Evolutionary conservation across 1,140 invertebrate genomes (phyloP), one percentile per base, ranked within the genome.

Genomic region (Zaprionus davidi): DNA sequence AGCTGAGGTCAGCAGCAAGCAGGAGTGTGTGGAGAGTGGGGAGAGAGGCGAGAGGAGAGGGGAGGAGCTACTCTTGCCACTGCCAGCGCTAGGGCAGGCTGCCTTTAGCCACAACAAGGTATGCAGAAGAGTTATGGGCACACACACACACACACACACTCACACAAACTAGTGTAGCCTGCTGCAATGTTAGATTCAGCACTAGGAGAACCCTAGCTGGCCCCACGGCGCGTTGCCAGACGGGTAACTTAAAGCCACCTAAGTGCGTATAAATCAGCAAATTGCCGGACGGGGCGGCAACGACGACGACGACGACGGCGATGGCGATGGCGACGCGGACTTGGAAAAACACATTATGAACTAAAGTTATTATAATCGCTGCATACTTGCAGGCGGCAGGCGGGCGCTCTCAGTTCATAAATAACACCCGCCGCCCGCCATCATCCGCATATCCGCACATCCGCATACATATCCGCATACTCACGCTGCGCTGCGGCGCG

Each of bases 321-420:
- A 36, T 58, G 49, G 20, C 12, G 49, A 56, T 15, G n/a, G 13
- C 34, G 49, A 63, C 36, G 72, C 67, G 55, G 22, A 36, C 63
- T 46, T 46, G n/a, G 41, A 68, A 82, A 82, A 82, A 79, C 81
- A 82, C 81, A 82, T 82, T 82, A 82, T 82, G 79, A 83, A 81
- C 81, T 82, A 79, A 82, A 82, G 81, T 82, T 82, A 82, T 82
- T 82, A 82, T 82, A 82, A 82, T 82, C 81, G 81, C 69, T 82
- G 81, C 80, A 82, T 76, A 79, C 76, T 82, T 82, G 77, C 76
- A 79, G 72, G 76, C 81, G 81, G 41, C 41, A 46, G n/a, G 41
- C 41, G 41, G n/a, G 41, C 41, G n/a, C 63, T 65, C 71, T 58
- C 76, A 82, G 80, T 82, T 82, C 81, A 82, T 82, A 82, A 82